Percentiles rank a stretch among this genome's conserved stretches.
Evolutionary conservation across 2,797 vertebrate species (phyloP).

Genomic region (Muscicapa striata): DNA sequence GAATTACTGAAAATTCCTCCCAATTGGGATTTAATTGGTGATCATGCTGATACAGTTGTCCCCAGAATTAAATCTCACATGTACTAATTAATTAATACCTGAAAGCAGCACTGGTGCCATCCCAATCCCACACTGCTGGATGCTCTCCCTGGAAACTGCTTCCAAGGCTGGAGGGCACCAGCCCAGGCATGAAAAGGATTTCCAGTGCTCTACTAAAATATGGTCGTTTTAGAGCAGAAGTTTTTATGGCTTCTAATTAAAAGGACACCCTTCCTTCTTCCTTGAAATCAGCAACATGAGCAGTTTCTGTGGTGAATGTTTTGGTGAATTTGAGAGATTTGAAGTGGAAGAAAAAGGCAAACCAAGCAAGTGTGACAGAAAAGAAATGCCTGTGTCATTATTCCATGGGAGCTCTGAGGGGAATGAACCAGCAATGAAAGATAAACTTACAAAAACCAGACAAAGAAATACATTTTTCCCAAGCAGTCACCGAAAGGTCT

Average conservation of each 20-base stretch:
- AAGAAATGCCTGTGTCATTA: neutral
- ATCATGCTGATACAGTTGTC: rapidly evolving
- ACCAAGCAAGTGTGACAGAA: neutral
- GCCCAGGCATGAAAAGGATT: neutral
- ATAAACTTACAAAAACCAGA: neutral
- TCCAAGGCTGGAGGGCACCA: neutral
- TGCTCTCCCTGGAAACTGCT: neutral
- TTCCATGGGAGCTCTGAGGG: neutral
- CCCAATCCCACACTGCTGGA: neutral
- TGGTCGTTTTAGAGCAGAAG: neutral
- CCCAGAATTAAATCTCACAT: rapidly evolving
- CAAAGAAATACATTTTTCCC: neutral
- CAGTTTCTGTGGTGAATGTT: neutral
- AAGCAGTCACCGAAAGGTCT: neutral
- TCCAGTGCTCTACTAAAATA: neutral
- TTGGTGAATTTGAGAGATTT: neutral
- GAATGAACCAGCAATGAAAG: neutral
- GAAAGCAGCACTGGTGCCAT: neutral
- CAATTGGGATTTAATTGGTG: neutral
- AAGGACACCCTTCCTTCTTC: neutral
- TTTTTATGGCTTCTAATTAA: neutral
- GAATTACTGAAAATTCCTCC: neutral
- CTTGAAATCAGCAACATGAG: neutral
- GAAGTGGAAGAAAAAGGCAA: neutral
- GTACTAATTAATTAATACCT: neutral